A percentile compares a stretch with the other conserved stretches of the same genome.
Evolutionary conservation across 2,113 vertebrate genomes (phyloP).

Genomic region (Phaethornis superciliosus): DNA sequence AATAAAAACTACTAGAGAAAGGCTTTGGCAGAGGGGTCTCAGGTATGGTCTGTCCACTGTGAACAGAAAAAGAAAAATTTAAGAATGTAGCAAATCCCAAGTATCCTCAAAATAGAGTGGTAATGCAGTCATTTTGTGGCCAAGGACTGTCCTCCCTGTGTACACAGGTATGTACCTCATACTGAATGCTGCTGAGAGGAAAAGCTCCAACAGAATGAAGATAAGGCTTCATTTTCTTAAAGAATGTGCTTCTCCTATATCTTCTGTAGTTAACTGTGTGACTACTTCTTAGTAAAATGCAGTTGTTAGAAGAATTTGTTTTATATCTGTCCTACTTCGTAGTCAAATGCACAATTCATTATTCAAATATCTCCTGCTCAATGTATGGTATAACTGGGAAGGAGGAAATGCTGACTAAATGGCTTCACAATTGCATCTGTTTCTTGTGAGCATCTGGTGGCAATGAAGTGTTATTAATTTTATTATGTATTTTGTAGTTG

Average conservation of each 20-base stretch:
- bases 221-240: background rate
- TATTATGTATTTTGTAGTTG: slow-evolving; percentile 59
- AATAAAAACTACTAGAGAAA: background rate
- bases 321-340: slow-evolving; percentile 10
- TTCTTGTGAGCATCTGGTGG: slow-evolving; percentile 67
- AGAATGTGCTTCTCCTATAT: background rate
- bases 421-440: slow-evolving; percentile 27
- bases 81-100: background rate
- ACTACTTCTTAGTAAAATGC: background rate
- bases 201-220: background rate
- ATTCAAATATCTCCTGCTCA: slow-evolving; percentile 5
- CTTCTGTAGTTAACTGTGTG: background rate
- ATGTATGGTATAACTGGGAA: slow-evolving; percentile 1
- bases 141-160: background rate
- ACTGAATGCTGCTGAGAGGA: background rate
- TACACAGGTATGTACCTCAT: background rate
- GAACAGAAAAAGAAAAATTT: background rate
- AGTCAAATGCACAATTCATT: slow-evolving; percentile 32
- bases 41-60: background rate
- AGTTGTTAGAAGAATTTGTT: slow-evolving; percentile 6
- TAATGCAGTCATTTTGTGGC: background rate
- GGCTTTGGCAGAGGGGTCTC: background rate
- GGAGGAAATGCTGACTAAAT: slow-evolving; percentile 62
- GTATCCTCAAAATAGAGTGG: background rate
- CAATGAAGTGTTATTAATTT: slow-evolving; percentile 72